Evolutionary conservation across 2,113 vertebrate species (phyloP).

Genomic region (Engystomops pustulosus): DNA sequence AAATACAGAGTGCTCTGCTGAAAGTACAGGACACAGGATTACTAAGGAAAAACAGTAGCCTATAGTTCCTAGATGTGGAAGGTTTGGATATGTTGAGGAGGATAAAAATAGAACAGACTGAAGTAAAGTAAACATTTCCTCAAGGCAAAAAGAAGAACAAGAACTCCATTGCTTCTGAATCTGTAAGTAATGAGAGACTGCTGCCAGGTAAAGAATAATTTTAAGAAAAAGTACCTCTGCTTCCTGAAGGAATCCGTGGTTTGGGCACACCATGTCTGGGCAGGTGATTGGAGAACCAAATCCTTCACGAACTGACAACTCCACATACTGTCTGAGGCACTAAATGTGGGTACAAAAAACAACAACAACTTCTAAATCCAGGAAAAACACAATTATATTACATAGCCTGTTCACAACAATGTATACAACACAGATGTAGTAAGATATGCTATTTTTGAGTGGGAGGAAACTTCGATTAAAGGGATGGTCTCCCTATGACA

Average conservation of each 20-base stretch:
- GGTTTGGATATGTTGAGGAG: slow-evolving; percentile 38
- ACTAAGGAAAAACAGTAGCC: slow-evolving; percentile 10
- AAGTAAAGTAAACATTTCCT: slow-evolving; percentile 64
- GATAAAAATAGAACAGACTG: slow-evolving; percentile 53
- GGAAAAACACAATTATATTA: not conserved
- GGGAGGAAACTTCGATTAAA: no score
- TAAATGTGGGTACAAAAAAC: slow-evolving; percentile 66
- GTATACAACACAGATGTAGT: no score
- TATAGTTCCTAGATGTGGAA: slow-evolving; percentile 46
- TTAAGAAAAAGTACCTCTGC: slow-evolving; percentile 83
- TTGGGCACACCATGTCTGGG: slow-evolving; percentile 87
- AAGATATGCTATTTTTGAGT: no score
- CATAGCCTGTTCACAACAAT: not conserved
- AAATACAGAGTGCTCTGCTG: not conserved
- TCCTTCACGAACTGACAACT: slow-evolving; percentile 86
- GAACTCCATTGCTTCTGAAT: slow-evolving; percentile 63
- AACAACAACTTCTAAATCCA: slow-evolving; percentile 60
- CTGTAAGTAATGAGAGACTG: slow-evolving; percentile 59
- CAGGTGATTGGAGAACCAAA: slow-evolving; percentile 91
- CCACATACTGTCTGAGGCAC: slow-evolving; percentile 91
- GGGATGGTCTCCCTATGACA: no score
- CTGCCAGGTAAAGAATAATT: slow-evolving; percentile 63
- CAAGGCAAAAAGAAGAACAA: slow-evolving; percentile 59
- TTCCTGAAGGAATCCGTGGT: slow-evolving; percentile 82
- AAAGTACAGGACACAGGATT: not conserved